These are phyloP conservation scores for Papilio elwesi DNA, from an alignment of 2,888 invertebrate genomes.

Conservation along the genomic window DNA sequence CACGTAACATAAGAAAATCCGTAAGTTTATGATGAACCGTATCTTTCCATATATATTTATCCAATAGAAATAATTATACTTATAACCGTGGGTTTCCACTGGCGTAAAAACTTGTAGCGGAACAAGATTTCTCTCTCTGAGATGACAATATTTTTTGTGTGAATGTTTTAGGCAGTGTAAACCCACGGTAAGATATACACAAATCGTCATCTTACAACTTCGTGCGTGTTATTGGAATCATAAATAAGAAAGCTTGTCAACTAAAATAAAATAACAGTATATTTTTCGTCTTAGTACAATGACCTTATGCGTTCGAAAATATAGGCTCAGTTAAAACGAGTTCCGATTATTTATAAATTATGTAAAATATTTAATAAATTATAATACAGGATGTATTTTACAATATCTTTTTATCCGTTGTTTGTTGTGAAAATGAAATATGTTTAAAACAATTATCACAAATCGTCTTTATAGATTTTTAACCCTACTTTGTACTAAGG, in stretches of 20 bases:
- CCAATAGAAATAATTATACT: background rate
- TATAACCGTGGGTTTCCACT: background rate
- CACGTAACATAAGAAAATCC: too few relatives aligned
- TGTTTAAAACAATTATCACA: background rate
- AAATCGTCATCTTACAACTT: slow-evolving; percentile 11
- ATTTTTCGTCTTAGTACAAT: slow-evolving; percentile 24
- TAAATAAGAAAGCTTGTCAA: slow-evolving; percentile 24
- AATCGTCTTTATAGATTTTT: background rate
- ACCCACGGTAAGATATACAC: background rate
- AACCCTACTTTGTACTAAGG: too few relatives aligned
- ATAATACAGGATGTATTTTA: background rate
- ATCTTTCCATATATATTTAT: background rate
- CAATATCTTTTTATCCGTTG: too few relatives aligned
- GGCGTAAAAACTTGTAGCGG: too few relatives aligned
- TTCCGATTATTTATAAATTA: slow-evolving; percentile 24
- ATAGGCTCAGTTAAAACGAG: slow-evolving; percentile 30
- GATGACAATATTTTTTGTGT: too few relatives aligned
- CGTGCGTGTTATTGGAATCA: slow-evolving; percentile 9
- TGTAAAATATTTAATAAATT: slow-evolving; percentile 24
- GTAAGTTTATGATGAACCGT: too few relatives aligned
- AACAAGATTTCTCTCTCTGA: too few relatives aligned
- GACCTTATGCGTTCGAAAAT: slow-evolving; percentile 26
- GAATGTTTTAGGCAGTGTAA: too few relatives aligned
- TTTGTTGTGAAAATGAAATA: too few relatives aligned
- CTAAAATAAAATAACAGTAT: slow-evolving; percentile 25